Conservation (phyloP, 2,888 invertebrate genomes). For the Nomada flava region DNA sequence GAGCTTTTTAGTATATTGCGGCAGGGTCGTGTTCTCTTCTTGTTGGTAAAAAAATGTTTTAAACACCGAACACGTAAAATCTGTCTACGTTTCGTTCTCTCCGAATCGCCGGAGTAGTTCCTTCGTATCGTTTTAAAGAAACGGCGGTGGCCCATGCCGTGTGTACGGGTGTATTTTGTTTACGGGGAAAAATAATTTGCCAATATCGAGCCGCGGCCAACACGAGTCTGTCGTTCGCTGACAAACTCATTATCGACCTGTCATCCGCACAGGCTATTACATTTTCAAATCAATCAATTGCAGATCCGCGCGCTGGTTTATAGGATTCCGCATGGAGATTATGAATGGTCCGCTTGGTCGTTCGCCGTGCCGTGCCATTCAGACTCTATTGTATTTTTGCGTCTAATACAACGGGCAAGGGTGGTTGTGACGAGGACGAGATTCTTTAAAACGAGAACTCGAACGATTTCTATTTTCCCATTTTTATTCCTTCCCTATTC, state of each 20-base stretch:
- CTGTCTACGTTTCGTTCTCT: neutral
- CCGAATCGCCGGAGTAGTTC: neutral
- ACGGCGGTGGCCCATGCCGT: neutral
- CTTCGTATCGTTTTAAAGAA: neutral
- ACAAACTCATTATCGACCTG: slow-evolving; percentile 60
- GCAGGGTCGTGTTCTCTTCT: slow-evolving; percentile 6
- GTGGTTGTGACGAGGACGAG: neutral
- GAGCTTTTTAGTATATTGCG: slow-evolving; percentile 40
- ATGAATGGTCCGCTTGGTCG: slow-evolving; percentile 37
- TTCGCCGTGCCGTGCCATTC: neutral
- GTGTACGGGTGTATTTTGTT: neutral
- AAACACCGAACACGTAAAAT: neutral
- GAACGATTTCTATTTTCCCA: too few relatives aligned
- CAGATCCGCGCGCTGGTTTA: slow-evolving; percentile 40
- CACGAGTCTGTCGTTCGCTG: slow-evolving; percentile 29
- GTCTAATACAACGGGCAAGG: neutral
- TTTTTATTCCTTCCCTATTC: too few relatives aligned
- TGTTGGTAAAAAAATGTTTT: neutral
- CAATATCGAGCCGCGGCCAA: slow-evolving; percentile 33
- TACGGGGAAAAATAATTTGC: slow-evolving; percentile 33
- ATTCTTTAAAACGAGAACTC: too few relatives aligned
- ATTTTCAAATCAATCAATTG: slow-evolving; percentile 61
- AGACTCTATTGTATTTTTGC: slow-evolving; percentile 8
- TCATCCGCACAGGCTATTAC: slow-evolving; percentile 53
- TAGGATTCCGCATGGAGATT: slow-evolving; percentile 34